Evolutionary conservation across 1,140 invertebrate species (phyloP).

Genomic region (Epicauta chinensis): DNA sequence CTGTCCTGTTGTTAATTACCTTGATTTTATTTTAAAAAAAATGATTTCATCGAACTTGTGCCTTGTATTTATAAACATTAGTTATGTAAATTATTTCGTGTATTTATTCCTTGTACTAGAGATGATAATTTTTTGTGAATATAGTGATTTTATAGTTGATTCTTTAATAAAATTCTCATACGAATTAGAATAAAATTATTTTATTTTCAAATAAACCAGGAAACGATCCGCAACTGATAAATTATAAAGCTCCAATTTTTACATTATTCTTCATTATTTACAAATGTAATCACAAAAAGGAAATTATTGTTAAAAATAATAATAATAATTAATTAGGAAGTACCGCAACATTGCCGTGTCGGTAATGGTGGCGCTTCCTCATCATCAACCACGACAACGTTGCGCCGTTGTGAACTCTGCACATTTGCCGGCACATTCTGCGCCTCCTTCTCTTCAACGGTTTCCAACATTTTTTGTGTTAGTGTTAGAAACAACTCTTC

Average conservation of each 20-base stretch:
- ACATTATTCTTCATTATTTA: no score
- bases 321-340: slow-evolving; percentile 16
- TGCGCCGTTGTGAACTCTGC: slow-evolving; percentile 48
- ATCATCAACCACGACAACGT: slow-evolving; percentile 58
- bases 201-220: neutral
- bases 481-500: slow-evolving; percentile 90
- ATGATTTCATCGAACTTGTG: slow-evolving; percentile 27
- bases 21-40: slow-evolving; percentile 12
- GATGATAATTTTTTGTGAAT: slow-evolving; percentile 17
- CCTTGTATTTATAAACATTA: slow-evolving; percentile 22
- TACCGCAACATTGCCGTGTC: slow-evolving; percentile 26
- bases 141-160: slow-evolving; percentile 20
- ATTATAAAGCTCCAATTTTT: no score
- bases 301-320: neutral
- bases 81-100: slow-evolving; percentile 22
- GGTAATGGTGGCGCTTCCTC: slow-evolving; percentile 38
- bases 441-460: slow-evolving; percentile 45
- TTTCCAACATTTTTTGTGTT: slow-evolving; percentile 61
- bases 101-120: slow-evolving; percentile 18
- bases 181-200: neutral
- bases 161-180: slow-evolving; percentile 13
- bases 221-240: neutral
- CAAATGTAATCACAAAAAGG: neutral
- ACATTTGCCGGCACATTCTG: slow-evolving; percentile 46
- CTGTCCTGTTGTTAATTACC: neutral